Conservation (phyloP, 92 coral and sea anemone species). For the Diadumene lineata region DNA sequence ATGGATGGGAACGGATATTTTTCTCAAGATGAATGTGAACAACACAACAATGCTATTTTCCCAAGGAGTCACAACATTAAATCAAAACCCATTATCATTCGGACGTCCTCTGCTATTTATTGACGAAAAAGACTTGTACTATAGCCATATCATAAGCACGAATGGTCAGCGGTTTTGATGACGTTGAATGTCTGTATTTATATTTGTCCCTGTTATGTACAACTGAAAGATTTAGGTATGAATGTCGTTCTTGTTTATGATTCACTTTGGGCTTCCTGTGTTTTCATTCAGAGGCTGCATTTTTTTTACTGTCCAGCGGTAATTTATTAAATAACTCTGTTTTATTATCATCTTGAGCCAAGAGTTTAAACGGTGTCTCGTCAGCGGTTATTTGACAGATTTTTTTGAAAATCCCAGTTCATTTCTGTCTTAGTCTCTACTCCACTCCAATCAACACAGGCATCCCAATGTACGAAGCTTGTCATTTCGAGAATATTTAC, state of each 20-base stretch:
- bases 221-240: not conserved
- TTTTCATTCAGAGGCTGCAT: not conserved
- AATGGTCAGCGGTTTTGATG: not conserved
- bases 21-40: no score
- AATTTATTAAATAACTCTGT: no score
- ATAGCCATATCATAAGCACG: not conserved
- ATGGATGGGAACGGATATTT: no score
- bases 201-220: not conserved
- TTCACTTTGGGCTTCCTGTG: not conserved
- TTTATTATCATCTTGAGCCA: no score
- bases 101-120: not conserved
- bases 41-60: no score
- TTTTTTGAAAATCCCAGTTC: not conserved
- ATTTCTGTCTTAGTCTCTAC: not conserved
- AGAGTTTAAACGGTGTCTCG: no score
- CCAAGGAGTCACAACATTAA: not conserved
- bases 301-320: not conserved
- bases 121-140: not conserved
- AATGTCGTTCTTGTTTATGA: no score
- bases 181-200: not conserved
- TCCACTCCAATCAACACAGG: conserved; percentile 1
- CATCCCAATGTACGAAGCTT: not conserved
- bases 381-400: no score
- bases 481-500: not conserved
- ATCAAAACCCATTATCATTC: not conserved